Evolutionary conservation across 2,888 invertebrate genomes (phyloP), one percentile per base, ranked within the genome.

Genomic region (Pyralis farinalis): DNA sequence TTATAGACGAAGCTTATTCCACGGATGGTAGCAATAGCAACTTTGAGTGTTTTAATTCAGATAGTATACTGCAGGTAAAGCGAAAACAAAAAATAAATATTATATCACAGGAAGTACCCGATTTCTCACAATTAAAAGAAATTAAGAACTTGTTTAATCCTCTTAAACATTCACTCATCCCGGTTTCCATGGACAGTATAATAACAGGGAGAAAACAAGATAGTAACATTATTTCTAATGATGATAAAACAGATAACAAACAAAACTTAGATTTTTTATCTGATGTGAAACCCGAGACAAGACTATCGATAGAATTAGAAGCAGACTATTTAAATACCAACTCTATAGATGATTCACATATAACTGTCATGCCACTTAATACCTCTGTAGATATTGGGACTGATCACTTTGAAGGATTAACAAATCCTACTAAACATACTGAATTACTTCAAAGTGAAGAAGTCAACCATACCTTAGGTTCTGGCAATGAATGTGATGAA

Each of bases 61-160:
- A 25, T 25, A 25, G 7, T n/a, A 8, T 25, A n/a, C 25, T n/a
- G 7, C 25, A 8, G 7, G 25, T 25, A 8, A 40, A 52, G 42
- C 29, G 34, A 27, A 51, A 49, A 30, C 58, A 51, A 35, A 63
- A 70, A 60, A 64, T 74, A 7, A 63, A 63, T 44, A 70, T 75
- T 40, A 55, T 78, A 43, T 70, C 72, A 16, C 63, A 79, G 50
- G 58, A 73, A 55, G 63, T 64, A 42, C 51, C 76, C 10, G 50
- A 57, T 44, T 42, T 51, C 8, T 47, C 63, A 42, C 53, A 56
- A 45, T 47, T 62, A 25, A 62, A 47, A 12, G 50, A 61, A 29
- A 36, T 66, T 1, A 51, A 62, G 41, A 25, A 25, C 37, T 21
- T 33, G 31, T 36, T 44, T 7, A 44, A 53, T 37, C 32, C 49